Percentiles rank a stretch among this genome's conserved stretches.
Evolutionary conservation across 2,797 vertebrate species (phyloP).

Genomic region (Triplophysa yarkandensis): DNA sequence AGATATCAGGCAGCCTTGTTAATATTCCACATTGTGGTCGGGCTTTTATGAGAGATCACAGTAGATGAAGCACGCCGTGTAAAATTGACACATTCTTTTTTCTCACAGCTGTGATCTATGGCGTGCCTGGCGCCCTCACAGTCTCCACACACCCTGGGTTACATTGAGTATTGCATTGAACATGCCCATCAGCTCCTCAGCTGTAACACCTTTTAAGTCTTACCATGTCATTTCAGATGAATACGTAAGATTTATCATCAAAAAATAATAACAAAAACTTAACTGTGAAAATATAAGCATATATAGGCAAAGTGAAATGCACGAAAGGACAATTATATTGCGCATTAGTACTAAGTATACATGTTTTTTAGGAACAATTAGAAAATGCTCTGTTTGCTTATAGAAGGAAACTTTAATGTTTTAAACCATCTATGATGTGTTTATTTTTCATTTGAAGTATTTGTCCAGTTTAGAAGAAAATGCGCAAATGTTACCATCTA

Average conservation of each 20-base stretch:
- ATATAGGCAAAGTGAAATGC: constrained; percentile 25
- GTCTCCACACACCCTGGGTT: not conserved
- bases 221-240: constrained; percentile 12
- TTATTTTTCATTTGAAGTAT: not conserved
- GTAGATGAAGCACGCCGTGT: constrained; percentile 44
- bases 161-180: constrained; percentile 18
- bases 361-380: constrained; percentile 29
- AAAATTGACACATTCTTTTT: constrained; percentile 42
- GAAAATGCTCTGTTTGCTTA: not conserved
- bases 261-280: constrained; percentile 21
- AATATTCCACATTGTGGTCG: constrained; percentile 62
- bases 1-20: constrained; percentile 50
- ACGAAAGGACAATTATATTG: constrained; percentile 35
- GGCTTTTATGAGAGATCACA: constrained; percentile 49
- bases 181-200: not conserved
- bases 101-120: constrained; percentile 6
- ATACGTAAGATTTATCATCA: constrained; percentile 31
- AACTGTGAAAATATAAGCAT: constrained; percentile 2
- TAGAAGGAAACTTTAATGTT: not conserved
- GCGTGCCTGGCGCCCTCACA: not conserved
- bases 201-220: constrained; percentile 33
- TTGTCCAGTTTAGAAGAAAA: not conserved
- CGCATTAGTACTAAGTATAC: constrained; percentile 27
- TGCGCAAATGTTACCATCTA: not conserved
- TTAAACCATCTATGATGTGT: not conserved